phyloP scores from a whole-genome alignment of 2,113 vertebrate species.

The Octodon degus region DNA sequence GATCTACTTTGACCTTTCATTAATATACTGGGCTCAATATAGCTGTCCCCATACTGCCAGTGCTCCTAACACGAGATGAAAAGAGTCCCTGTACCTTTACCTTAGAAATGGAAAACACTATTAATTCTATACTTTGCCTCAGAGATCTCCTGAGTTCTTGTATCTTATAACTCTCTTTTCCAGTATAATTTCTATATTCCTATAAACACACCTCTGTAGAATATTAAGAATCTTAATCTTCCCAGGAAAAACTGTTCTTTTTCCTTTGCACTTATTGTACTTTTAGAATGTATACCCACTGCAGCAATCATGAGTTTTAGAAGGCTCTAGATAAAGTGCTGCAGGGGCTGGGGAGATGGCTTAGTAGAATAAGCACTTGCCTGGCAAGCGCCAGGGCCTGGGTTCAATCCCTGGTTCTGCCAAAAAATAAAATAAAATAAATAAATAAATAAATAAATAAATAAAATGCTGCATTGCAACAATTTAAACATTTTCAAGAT shows the following conservation, averaged over 20 bases:
- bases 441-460: too few relatives aligned
- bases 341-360: too few relatives aligned
- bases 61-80: neutral
- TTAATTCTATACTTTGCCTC: neutral
- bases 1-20: neutral
- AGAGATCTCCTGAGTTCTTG: neutral
- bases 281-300: neutral
- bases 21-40: constrained; percentile 29
- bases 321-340: neutral
- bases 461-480: neutral
- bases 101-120: constrained; percentile 8
- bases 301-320: constrained; percentile 7
- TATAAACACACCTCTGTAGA: neutral
- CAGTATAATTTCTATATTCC: neutral
- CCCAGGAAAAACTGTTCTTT: neutral
- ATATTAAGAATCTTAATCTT: neutral
- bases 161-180: neutral
- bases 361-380: too few relatives aligned
- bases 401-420: too few relatives aligned
- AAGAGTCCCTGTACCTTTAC: neutral
- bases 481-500: neutral
- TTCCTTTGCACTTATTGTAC: neutral
- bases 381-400: too few relatives aligned
- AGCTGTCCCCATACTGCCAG: neutral
- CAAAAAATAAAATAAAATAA: too few relatives aligned